These are phyloP conservation scores for Dermatemys mawii DNA, from an alignment of 2,113 vertebrate genomes.

Conservation along the genomic window DNA sequence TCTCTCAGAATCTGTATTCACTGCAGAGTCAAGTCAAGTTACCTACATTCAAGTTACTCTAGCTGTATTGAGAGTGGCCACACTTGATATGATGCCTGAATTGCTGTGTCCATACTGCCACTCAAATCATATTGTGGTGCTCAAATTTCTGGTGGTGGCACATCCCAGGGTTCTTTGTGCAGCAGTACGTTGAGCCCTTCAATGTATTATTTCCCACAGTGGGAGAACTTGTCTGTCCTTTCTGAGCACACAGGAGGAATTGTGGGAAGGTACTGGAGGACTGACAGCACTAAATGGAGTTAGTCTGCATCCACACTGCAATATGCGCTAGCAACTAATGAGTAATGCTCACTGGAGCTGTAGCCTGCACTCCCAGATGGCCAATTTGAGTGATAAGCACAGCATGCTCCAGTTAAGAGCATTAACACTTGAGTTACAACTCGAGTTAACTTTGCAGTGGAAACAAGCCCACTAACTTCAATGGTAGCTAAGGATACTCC, in stretches of 20 bases:
- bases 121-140: neutral
- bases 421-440: neutral
- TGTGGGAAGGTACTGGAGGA: neutral
- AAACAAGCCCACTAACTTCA: neutral
- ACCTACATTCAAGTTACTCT: fast-evolving
- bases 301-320: neutral
- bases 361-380: neutral
- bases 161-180: fast-evolving
- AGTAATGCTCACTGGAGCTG: neutral
- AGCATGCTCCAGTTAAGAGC: neutral
- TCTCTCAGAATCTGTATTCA: neutral
- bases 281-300: fast-evolving
- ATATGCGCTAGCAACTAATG: neutral
- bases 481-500: neutral
- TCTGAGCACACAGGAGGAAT: neutral
- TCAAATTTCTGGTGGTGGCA: neutral
- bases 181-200: neutral
- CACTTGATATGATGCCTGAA: neutral
- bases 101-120: neutral
- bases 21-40: neutral
- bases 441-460: neutral
- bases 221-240: neutral
- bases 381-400: neutral
- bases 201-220: fast-evolving
- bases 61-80: neutral